phyloP scores from a whole-genome alignment of 2,113 vertebrate species.

The Coracopsis vasa region DNA sequence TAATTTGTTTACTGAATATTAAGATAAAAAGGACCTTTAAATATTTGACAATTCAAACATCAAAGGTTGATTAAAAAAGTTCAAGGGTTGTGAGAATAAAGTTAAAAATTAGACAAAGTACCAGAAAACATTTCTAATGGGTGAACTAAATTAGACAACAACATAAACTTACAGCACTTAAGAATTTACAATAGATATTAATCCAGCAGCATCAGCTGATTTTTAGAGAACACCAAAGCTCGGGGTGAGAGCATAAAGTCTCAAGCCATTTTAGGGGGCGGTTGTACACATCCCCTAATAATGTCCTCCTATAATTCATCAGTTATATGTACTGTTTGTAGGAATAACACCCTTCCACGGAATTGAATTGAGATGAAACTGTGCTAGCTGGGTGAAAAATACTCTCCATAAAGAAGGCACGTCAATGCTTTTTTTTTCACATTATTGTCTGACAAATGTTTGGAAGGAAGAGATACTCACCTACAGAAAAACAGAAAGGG shows the following conservation, averaged over 20 bases:
- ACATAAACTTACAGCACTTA: neutral
- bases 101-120: conserved; percentile 34
- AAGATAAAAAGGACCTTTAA: neutral
- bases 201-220: neutral
- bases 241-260: neutral
- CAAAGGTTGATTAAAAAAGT: neutral
- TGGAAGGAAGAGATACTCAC: neutral
- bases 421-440: neutral
- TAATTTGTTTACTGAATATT: neutral
- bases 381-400: neutral
- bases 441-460: neutral
- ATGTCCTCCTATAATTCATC: neutral
- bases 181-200: neutral
- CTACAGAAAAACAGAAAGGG: neutral
- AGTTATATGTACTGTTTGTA: neutral
- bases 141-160: neutral
- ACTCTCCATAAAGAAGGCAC: neutral
- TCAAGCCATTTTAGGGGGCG: neutral
- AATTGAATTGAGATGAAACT: neutral
- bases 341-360: neutral
- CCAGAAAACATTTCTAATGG: neutral
- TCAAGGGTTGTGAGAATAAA: neutral
- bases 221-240: neutral
- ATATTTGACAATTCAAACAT: neutral
- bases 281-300: neutral